Evolutionary conservation across 2,888 invertebrate genomes (phyloP).

Genomic region (Drosophila mimica): DNA sequence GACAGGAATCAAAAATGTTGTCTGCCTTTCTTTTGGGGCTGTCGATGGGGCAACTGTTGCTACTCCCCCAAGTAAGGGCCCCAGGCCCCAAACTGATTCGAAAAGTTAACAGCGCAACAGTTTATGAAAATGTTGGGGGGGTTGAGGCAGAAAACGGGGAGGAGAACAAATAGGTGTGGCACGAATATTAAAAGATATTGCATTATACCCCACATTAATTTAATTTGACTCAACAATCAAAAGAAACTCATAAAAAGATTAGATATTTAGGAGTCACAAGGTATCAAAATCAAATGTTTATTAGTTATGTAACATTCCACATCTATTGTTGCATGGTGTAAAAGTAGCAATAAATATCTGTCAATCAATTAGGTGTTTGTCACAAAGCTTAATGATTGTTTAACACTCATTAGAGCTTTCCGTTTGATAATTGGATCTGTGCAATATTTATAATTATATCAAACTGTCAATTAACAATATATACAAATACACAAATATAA

Average conservation of each 20-base stretch:
- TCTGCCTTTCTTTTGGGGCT: not conserved
- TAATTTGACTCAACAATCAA: not conserved
- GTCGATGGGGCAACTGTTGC: conserved; percentile 63
- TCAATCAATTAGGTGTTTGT: conserved; percentile 25
- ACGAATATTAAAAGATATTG: not conserved
- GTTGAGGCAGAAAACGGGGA: not conserved
- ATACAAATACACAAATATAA: not conserved
- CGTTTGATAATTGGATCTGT: not conserved
- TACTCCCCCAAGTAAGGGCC: conserved; percentile 17
- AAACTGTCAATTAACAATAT: too few relatives aligned
- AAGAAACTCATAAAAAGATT: not conserved
- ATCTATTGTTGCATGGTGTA: too few relatives aligned
- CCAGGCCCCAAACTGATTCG: not conserved
- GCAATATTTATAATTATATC: not conserved
- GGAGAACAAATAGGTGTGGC: conserved; percentile 13
- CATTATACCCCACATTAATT: not conserved
- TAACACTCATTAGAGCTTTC: conserved; percentile 14
- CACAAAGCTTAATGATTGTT: conserved; percentile 11
- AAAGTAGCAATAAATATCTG: conserved; percentile 12
- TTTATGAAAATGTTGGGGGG: conserved; percentile 3
- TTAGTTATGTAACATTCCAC: too few relatives aligned
- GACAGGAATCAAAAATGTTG: conserved; percentile 9
- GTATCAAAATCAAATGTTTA: not conserved
- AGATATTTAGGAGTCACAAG: not conserved
- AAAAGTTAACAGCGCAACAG: conserved; percentile 48